Evolutionary conservation across 1,140 invertebrate genomes (phyloP).

Genomic region (Trichonephila clavipes): DNA sequence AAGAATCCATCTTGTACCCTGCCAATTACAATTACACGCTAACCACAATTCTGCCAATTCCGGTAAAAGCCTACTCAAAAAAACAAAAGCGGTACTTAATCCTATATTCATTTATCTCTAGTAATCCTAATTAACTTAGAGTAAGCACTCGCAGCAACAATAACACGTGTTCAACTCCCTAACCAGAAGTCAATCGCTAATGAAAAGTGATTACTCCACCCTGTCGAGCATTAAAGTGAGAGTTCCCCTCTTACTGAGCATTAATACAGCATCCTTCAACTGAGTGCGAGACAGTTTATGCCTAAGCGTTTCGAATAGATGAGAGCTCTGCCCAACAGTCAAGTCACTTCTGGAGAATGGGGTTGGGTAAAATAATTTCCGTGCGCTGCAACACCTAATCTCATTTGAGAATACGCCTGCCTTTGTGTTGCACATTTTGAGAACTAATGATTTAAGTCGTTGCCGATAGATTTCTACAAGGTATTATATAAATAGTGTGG

Average conservation of each 20-base stretch:
- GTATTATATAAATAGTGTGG: neutral
- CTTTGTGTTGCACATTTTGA: neutral
- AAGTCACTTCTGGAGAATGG: slow-evolving; percentile 10
- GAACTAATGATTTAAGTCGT: neutral
- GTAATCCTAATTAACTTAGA: slow-evolving; percentile 73
- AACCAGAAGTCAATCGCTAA: slow-evolving; percentile 68
- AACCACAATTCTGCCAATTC: slow-evolving; percentile 39
- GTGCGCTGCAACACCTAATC: slow-evolving; percentile 56
- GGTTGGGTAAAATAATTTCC: slow-evolving; percentile 59
- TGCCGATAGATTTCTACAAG: neutral
- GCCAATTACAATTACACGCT: slow-evolving; percentile 37
- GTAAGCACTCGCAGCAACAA: slow-evolving; percentile 39
- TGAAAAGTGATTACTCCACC: slow-evolving; percentile 72
- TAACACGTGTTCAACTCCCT: slow-evolving; percentile 72
- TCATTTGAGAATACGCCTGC: slow-evolving; percentile 42
- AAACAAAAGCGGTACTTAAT: slow-evolving; percentile 53
- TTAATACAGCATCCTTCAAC: slow-evolving; percentile 53
- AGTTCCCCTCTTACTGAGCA: slow-evolving; percentile 1
- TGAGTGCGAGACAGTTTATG: slow-evolving; percentile 23
- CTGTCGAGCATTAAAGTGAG: slow-evolving; percentile 49
- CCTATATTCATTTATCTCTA: slow-evolving; percentile 67
- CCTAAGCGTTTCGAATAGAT: neutral
- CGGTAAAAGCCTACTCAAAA: slow-evolving; percentile 21
- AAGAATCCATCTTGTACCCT: slow-evolving; percentile 27
- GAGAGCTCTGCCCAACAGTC: neutral